A percentile compares a stretch with the other conserved stretches of the same genome.
phyloP scores from a whole-genome alignment of 2,797 vertebrate species.

The Denticeps clupeoides region DNA sequence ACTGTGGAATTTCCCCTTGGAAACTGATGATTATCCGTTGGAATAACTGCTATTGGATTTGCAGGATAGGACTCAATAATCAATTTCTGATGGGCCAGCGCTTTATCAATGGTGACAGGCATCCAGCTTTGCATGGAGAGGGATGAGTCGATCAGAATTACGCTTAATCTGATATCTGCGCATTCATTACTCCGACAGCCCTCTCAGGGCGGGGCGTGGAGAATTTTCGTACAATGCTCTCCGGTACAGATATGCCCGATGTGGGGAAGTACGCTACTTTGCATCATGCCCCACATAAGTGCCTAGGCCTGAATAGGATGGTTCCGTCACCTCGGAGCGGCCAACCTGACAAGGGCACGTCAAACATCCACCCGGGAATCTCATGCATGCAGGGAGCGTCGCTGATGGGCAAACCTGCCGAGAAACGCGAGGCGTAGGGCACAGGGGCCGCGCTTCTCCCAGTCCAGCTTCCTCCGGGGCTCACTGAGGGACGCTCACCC shows the following conservation, averaged over 20 bases:
- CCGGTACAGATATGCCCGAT: too few species aligned
- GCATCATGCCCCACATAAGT: too few species aligned
- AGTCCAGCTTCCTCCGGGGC: too few species aligned
- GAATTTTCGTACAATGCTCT: constrained; percentile 29
- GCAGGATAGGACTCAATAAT: constrained; percentile 30
- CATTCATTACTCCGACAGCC: constrained; percentile 47
- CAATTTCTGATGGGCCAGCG: constrained; percentile 13
- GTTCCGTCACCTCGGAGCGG: not conserved
- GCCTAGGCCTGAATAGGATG: not conserved
- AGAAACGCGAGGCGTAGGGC: not conserved
- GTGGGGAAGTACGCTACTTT: too few species aligned
- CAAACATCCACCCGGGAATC: not conserved
- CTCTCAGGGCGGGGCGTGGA: constrained; percentile 32
- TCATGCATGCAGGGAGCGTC: not conserved
- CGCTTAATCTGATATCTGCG: constrained; percentile 38
- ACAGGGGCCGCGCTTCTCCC: too few species aligned
- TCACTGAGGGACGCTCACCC: too few species aligned
- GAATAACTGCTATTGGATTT: constrained; percentile 31
- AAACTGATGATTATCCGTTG: not conserved
- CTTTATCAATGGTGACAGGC: constrained; percentile 40
- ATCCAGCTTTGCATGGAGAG: constrained; percentile 30
- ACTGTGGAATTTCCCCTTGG: constrained; percentile 10
- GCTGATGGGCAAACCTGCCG: not conserved
- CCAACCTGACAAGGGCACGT: not conserved
- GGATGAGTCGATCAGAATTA: constrained; percentile 36